Evolutionary conservation across 2,888 invertebrate genomes (phyloP), one percentile per base, ranked within the genome.

Genomic region (Nasonovia ribisnigri): DNA sequence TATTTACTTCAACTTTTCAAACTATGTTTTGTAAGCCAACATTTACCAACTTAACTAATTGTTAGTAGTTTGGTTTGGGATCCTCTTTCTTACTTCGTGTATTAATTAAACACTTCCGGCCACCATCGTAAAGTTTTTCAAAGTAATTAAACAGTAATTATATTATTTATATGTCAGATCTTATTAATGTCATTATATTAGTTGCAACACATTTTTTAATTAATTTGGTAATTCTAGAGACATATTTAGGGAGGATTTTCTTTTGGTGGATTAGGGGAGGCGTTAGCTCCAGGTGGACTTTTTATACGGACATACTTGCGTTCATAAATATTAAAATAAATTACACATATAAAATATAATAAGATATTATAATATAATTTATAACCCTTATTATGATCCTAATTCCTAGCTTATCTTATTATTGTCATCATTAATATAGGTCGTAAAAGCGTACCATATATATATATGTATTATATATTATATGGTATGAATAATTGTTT

Each of bases 131-230:
- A 77, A 77, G 36, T 77, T 36, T 77, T 77, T 20, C 77, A 77
- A 77, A 77, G 77, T 36, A 77, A 67, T 77, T 77, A 67, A 67
- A 67, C n/a, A 67, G 67, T 67, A 67, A 67, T n/a, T 67, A 46
- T 46, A 46, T 46, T 46, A 46, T 20, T 54, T 13, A 36, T 20
- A 20, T 36, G 77, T 77, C 20, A 77, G 36, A 36, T 77, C 36
- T 36, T 77, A 77, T 36, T 36, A 36, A 36, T 77, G 16, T 36
- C 6, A 36, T 77, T 77, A 77, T 77, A 77, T 77, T 77, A 36
- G 36, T 36, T 77, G 36, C 77, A 20, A 77, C 20, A 77, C 6
- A 20, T 77, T 36, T 77, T 57, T 36, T 36, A 77, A 77, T 36
- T 36, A 77, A 20, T 36, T 36, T 20, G 36, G 20, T 77, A 77